Percentiles rank a stretch among this genome's conserved stretches.
These are phyloP conservation scores for Sminthurides aquaticus DNA, from an alignment of 2,888 invertebrate genomes.

Conservation along the genomic window DNA sequence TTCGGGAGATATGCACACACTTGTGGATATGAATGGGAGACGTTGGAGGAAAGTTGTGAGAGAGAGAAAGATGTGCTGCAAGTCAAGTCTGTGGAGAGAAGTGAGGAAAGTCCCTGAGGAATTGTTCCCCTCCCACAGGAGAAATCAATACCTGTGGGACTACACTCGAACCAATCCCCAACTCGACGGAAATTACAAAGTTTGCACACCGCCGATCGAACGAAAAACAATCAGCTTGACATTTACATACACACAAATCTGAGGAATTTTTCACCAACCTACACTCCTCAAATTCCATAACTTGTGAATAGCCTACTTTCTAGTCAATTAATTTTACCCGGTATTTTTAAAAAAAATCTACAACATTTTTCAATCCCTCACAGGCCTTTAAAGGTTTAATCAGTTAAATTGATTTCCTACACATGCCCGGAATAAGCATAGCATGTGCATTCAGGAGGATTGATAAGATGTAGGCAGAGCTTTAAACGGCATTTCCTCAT, in stretches of 20 bases:
- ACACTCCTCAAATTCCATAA: no score
- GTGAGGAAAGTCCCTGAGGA: constrained; percentile 35
- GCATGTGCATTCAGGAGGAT: no score
- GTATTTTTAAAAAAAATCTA: no score
- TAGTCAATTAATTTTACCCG: no score
- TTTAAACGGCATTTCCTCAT: no score
- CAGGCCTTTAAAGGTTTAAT: no score
- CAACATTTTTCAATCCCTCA: no score
- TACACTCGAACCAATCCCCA: constrained; percentile 40
- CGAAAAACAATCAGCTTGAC: constrained; percentile 28
- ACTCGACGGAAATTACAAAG: constrained; percentile 37
- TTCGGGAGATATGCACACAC: not conserved
- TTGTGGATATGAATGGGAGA: constrained; percentile 9
- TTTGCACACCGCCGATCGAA: constrained; percentile 33
- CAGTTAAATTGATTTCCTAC: no score
- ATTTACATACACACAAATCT: constrained; percentile 21
- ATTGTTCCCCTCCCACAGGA: constrained; percentile 40
- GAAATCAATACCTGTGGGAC: constrained; percentile 44
- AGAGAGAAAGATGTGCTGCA: constrained; percentile 10
- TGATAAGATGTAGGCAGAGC: no score
- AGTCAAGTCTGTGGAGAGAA: constrained; percentile 5
- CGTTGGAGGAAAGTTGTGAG: constrained; percentile 21
- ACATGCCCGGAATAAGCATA: no score
- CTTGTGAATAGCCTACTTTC: no score
- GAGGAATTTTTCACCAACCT: not conserved